Evolutionary conservation across 2,888 invertebrate species (phyloP).

Genomic region (Caenorhabditis wallacei): DNA sequence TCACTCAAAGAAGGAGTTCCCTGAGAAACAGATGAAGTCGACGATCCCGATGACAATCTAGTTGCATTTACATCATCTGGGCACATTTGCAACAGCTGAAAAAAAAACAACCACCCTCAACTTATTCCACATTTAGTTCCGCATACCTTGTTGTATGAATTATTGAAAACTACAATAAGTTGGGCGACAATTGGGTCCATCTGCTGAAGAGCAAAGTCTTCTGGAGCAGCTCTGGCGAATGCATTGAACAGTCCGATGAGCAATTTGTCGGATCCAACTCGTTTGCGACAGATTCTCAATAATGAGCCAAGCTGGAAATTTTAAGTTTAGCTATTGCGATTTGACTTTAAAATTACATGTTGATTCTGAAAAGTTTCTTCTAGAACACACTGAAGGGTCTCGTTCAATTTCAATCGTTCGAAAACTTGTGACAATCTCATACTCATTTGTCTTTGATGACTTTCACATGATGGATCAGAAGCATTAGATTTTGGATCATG

Average conservation of each 20-base stretch:
- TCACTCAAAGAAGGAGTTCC: constrained; percentile 55
- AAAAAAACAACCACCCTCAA: not conserved
- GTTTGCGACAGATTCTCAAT: constrained; percentile 82
- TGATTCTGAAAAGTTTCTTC: constrained; percentile 83
- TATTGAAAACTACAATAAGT: constrained; percentile 78
- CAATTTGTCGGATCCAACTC: constrained; percentile 83
- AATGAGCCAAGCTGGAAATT: constrained; percentile 80
- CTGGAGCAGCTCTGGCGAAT: constrained; percentile 73
- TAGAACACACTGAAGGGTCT: constrained; percentile 82
- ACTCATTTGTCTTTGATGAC: constrained; percentile 84
- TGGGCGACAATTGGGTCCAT: constrained; percentile 80
- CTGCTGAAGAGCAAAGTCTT: constrained; percentile 75
- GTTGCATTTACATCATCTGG: constrained; percentile 62
- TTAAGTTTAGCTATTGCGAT: not conserved
- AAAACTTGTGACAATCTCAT: constrained; percentile 83
- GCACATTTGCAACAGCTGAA: constrained; percentile 67
- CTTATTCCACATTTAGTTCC: constrained; percentile 27
- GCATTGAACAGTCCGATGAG: constrained; percentile 80
- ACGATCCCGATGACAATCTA: constrained; percentile 52
- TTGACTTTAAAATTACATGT: constrained; percentile 68
- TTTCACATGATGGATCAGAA: constrained; percentile 81
- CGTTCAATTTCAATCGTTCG: constrained; percentile 84
- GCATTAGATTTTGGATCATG: constrained; percentile 62
- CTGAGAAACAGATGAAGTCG: constrained; percentile 49
- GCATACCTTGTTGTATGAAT: constrained; percentile 77